Conservation (phyloP, 2,888 invertebrate species). For the Dynastes grantii region DNA sequence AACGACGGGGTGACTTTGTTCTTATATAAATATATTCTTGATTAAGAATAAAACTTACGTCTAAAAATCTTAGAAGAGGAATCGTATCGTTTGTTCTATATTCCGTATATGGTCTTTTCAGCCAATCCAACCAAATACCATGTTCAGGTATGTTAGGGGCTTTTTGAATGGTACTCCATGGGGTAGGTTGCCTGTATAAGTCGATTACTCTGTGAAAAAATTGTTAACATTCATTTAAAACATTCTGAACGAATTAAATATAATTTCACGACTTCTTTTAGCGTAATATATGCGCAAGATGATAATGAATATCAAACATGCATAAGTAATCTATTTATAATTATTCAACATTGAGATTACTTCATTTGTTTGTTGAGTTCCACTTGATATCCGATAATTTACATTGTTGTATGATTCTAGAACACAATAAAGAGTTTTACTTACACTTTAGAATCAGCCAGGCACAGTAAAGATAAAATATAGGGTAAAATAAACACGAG, state of each 20-base stretch:
- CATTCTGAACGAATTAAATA: no score
- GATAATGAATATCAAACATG: no score
- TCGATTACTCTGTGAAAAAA: conserved; percentile 59
- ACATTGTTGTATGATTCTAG: no score
- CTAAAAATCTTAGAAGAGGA: conserved; percentile 67
- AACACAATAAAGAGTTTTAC: no score
- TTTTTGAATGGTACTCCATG: conserved; percentile 61
- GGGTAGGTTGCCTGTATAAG: conserved; percentile 62
- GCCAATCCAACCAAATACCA: conserved; percentile 58
- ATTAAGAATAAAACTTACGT: conserved; percentile 64
- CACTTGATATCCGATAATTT: no score
- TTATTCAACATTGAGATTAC: background rate
- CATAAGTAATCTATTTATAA: background rate
- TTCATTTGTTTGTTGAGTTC: background rate
- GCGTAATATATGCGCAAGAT: no score
- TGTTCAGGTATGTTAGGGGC: conserved; percentile 59
- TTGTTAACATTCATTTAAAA: no score
- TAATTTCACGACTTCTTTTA: background rate
- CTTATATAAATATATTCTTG: no score
- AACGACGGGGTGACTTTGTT: no score
- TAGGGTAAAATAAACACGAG: no score
- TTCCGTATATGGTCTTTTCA: conserved; percentile 54
- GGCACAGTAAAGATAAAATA: no score
- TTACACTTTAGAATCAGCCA: no score
- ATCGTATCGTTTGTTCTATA: conserved; percentile 66